Evolutionary conservation across 1,140 invertebrate species (phyloP), one percentile per base, ranked within the genome.

Genomic region (Apis cerana): DNA sequence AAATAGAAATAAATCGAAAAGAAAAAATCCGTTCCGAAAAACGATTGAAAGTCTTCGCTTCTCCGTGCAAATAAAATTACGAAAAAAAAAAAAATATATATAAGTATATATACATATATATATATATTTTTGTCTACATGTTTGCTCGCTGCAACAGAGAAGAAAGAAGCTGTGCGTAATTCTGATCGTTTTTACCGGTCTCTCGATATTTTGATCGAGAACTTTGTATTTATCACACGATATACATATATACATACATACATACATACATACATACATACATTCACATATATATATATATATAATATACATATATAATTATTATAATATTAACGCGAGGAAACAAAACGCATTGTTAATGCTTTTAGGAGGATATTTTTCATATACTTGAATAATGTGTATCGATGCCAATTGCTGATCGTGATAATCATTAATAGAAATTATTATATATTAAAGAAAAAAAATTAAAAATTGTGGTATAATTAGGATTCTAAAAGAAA

Each of bases 321-420:
- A 74, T 80, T 59, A 8, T 75, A 75, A 56, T 75, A 69, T 74
- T 56, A 62, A 19, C 27, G 48, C 70, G 71, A 75, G 80, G 27
- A 80, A 64, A 80, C 52, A 56, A 69, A 76, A 61, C 74, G 80
- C 80, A 61, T 74, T 74, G 62, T 76, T 82, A 82, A 65, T 82
- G 80, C 80, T 82, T 82, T 82, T 82, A 82, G 80, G 74, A 58
- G 68, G 82, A 70, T 88, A 86, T 86, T 80, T 89, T 85, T 88
- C 79, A 83, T 86, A 82, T 88, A 88, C 72, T 70, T 48, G 62
- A 23, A 65, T 67, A 68, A 76, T n/a, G 64, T 76, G 80, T 82
- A 76, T 82, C 64, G 56, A 82, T 82, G 80, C 72, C 80, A 82
- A 82, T 68, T 75, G 71, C 72, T 81, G 43, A 82, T 82, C 72